A percentile compares a stretch with the other conserved stretches of the same genome.
phyloP scores from a whole-genome alignment of 2,888 invertebrate genomes.

The Acronicta psi region DNA sequence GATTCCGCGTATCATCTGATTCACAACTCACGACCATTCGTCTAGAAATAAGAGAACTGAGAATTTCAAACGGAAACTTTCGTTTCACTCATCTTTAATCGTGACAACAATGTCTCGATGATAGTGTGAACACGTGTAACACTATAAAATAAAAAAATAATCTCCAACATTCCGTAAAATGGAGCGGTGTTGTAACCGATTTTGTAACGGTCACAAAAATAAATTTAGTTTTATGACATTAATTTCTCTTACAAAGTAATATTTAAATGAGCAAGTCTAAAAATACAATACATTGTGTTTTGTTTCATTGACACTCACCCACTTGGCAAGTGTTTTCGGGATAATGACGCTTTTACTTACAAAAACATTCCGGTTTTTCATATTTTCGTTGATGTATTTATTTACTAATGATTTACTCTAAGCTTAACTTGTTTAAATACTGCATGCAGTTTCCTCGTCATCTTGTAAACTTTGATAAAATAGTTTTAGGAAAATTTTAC shows the following conservation, averaged over 20 bases:
- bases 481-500: background rate
- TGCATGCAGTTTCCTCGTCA: conserved; percentile 4
- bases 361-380: conserved; percentile 62
- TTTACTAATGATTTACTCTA: conserved; percentile 35
- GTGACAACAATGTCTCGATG: conserved; percentile 63
- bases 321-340: conserved; percentile 77
- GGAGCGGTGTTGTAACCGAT: conserved; percentile 62
- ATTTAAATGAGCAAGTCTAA: conserved; percentile 56
- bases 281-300: conserved; percentile 64
- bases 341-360: conserved; percentile 63
- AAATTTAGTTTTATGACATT: conserved; percentile 61
- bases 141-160: conserved; percentile 60
- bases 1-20: conserved; percentile 28
- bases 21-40: conserved; percentile 40
- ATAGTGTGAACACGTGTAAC: conserved; percentile 59
- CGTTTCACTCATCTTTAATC: conserved; percentile 65
- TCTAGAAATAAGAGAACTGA: conserved; percentile 33
- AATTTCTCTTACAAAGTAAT: conserved; percentile 54
- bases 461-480: background rate
- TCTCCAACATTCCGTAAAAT: conserved; percentile 59
- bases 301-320: conserved; percentile 82
- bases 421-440: conserved; percentile 8
- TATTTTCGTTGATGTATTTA: conserved; percentile 55
- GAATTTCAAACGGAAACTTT: conserved; percentile 48
- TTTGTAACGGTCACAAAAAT: conserved; percentile 58